Base-by-base conservation (phyloP, 2,888 invertebrate genomes). In the Piscicola geometra region DNA sequence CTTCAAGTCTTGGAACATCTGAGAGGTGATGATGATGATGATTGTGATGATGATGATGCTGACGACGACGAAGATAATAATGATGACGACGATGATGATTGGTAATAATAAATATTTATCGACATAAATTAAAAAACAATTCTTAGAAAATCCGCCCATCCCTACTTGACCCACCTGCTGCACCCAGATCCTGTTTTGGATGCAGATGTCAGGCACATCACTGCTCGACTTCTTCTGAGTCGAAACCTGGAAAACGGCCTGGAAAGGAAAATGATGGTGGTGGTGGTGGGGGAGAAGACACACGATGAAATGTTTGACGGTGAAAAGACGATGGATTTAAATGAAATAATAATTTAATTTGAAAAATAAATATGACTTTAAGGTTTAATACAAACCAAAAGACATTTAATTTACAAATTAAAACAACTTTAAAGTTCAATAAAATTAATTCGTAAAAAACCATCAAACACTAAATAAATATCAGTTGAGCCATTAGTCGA, bases 171-270 rank as follows among this genome's bases (percentile, higher is more conserved):
- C 76, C 79, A 84, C 84, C 81, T 83, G 82, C 77, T 84, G 81
- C 9, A 84, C 83, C 84, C 84, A 84, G 66, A 80, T 81, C 75
- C 83, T 81, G 78, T 84, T 83, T 77, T 83, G 82, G 75, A 84
- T 79, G 80, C 83, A 84, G 76, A 82, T 82, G 77, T 83, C 83
- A 21, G 84, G 77, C 30, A 84, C 81, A 66, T 81, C 82, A 70
- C 82, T 80, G 79, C 82, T 82, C 33, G 79, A 80, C 33, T 81
- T 77, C n/a, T 47, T 68, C 28, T 32, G 25, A 1, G 75, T 64
- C n/a, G 35, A 60, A 21, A 35, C 52, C 12, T 73, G 73, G 56
- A 52, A 73, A 21, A 64, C 28, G 15, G 73, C 73, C 73, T 73
- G n/a, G 33, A 73, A n/a, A 9, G 35, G 41, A n/a, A n/a, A n/a